A percentile compares a stretch with the other conserved stretches of the same genome.
phyloP scores from a whole-genome alignment of 2,113 vertebrate genomes.

The Mobula hypostoma region DNA sequence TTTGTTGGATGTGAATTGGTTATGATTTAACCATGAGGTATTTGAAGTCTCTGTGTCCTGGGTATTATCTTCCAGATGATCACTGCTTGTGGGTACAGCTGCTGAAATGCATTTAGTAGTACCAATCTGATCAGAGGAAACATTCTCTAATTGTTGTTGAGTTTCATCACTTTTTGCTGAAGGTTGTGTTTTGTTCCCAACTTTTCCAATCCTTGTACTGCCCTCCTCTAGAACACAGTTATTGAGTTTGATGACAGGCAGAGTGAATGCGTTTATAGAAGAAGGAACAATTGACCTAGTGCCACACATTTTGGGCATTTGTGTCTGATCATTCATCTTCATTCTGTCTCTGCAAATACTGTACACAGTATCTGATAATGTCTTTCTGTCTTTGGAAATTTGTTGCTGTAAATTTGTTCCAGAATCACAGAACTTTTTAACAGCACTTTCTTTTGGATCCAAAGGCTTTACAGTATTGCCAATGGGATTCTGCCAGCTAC shows the following conservation, averaged over 20 bases:
- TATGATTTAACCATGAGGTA: conserved; percentile 35
- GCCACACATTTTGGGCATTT: conserved; percentile 57
- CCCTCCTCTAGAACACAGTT: conserved; percentile 60
- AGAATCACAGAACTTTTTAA: conserved; percentile 48
- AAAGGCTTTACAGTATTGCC: conserved; percentile 47
- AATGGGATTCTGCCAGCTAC: conserved; percentile 70
- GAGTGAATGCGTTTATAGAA: conserved; percentile 77
- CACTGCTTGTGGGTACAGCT: not conserved
- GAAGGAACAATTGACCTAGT: conserved; percentile 77
- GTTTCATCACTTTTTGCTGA: conserved; percentile 8
- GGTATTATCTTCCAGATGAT: not conserved
- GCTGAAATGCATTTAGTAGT: not conserved
- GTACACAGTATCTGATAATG: conserved; percentile 76
- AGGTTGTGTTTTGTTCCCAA: conserved; percentile 50
- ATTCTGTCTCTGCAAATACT: conserved; percentile 77
- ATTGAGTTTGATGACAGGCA: conserved; percentile 73
- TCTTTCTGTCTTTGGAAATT: conserved; percentile 61
- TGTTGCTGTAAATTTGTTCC: conserved; percentile 42
- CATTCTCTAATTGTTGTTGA: not conserved
- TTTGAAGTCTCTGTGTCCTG: conserved; percentile 40
- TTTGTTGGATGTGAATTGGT: conserved; percentile 8
- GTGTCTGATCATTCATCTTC: conserved; percentile 49
- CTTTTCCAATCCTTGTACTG: conserved; percentile 42
- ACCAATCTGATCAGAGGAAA: conserved; percentile 39
- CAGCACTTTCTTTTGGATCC: conserved; percentile 49